Conservation (phyloP, 2,797 vertebrate species). For the Meda fulgida region DNA sequence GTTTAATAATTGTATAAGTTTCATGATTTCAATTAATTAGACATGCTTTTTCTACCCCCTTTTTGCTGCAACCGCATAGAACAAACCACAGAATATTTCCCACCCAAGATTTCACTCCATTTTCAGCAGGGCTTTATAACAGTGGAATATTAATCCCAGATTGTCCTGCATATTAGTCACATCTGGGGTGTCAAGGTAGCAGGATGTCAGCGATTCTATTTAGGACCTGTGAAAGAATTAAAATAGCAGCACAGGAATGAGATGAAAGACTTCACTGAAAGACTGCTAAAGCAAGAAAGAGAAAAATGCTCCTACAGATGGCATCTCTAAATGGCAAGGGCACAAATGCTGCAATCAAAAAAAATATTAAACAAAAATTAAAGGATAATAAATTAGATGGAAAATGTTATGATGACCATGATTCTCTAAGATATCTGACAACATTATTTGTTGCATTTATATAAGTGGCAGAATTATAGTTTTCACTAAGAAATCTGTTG, state of each 20-base stretch:
- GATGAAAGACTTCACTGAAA: constrained; percentile 55
- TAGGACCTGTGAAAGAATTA: constrained; percentile 66
- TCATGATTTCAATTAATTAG: too few relatives aligned
- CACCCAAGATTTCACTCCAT: background rate
- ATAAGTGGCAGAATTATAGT: background rate
- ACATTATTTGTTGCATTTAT: background rate
- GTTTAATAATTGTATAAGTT: too few relatives aligned
- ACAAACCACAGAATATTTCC: background rate
- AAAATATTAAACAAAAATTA: background rate
- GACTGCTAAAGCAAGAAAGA: constrained; percentile 18
- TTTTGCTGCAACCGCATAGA: too few relatives aligned
- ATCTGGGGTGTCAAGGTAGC: constrained; percentile 60
- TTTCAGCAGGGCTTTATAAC: constrained; percentile 14
- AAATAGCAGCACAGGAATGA: constrained; percentile 72
- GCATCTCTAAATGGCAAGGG: constrained; percentile 4
- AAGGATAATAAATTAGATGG: background rate
- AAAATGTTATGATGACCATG: background rate
- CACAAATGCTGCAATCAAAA: background rate
- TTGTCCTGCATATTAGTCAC: constrained; percentile 63
- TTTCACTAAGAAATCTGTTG: background rate
- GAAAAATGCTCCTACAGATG: background rate
- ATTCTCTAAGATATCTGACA: background rate
- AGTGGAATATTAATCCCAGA: constrained; percentile 24
- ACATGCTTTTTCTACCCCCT: too few relatives aligned
- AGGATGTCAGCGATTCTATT: constrained; percentile 71